Conservation (phyloP, 2,113 vertebrate species). For the Clinocottus analis region DNA sequence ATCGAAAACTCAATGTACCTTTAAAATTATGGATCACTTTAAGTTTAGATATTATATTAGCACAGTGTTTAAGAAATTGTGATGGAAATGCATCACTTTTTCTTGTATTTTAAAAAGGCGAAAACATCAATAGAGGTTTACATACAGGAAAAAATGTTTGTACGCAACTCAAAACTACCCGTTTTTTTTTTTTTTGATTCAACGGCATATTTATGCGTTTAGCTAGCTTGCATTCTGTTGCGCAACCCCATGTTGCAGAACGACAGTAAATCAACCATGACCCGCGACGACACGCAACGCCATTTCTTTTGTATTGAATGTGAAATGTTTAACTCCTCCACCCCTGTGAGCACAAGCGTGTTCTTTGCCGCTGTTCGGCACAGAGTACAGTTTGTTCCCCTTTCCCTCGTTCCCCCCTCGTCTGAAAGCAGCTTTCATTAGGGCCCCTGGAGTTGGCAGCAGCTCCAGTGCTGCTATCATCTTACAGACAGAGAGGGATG, state of each 20-base stretch:
- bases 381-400: conserved; percentile 68
- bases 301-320: not conserved
- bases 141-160: not conserved
- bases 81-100: not conserved
- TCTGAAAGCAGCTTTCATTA: conserved; percentile 61
- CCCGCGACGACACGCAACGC: not conserved
- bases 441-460: conserved; percentile 69
- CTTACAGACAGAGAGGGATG: conserved; percentile 57
- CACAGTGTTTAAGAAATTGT: not conserved
- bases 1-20: not conserved
- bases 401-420: conserved; percentile 41
- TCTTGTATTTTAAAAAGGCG: not conserved
- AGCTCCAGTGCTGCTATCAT: conserved; percentile 64
- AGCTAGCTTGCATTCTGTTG: not conserved
- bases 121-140: not conserved
- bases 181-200: not conserved
- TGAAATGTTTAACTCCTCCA: not conserved
- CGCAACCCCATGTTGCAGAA: not conserved
- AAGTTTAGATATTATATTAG: not conserved
- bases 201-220: not conserved
- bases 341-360: conserved; percentile 6
- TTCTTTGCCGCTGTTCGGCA: conserved; percentile 28
- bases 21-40: not conserved
- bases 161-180: not conserved
- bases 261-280: not conserved